These are phyloP conservation scores for Cyanocitta stelleri DNA, from an alignment of 2,113 vertebrate species.

Conservation along the genomic window DNA sequence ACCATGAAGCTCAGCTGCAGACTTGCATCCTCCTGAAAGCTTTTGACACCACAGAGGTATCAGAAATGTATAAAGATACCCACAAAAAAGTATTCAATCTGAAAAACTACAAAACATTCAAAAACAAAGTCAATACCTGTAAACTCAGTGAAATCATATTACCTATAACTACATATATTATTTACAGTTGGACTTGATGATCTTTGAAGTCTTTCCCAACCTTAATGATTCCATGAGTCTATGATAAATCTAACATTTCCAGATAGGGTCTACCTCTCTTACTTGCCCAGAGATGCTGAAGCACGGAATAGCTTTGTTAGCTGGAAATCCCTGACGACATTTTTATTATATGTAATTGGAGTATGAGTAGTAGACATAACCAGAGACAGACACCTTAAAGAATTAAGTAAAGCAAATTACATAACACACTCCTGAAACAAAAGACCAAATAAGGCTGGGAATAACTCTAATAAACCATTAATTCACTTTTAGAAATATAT, in stretches of 20 bases:
- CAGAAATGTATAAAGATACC: background rate
- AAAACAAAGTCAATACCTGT: background rate
- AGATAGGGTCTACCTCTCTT: background rate
- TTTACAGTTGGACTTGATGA: background rate
- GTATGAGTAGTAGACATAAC: background rate
- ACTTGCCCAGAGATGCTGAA: background rate
- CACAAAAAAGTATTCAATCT: background rate
- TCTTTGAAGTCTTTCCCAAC: background rate
- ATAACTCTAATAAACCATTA: background rate
- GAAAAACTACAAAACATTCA: background rate
- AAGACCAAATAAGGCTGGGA: background rate
- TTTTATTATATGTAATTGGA: background rate
- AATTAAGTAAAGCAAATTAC: background rate
- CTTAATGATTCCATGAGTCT: background rate
- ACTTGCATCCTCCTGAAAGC: background rate
- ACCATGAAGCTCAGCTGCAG: background rate
- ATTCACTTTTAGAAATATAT: background rate
- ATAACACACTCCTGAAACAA: background rate
- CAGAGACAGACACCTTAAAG: background rate
- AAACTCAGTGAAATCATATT: background rate
- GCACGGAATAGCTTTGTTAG: accelerated
- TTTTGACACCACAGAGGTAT: background rate
- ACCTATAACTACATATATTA: background rate
- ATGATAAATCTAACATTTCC: background rate
- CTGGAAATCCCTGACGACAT: background rate